These are phyloP conservation scores for Brachionus sp. DNA, from an alignment of 1,140 invertebrate species.

Conservation along the genomic window DNA sequence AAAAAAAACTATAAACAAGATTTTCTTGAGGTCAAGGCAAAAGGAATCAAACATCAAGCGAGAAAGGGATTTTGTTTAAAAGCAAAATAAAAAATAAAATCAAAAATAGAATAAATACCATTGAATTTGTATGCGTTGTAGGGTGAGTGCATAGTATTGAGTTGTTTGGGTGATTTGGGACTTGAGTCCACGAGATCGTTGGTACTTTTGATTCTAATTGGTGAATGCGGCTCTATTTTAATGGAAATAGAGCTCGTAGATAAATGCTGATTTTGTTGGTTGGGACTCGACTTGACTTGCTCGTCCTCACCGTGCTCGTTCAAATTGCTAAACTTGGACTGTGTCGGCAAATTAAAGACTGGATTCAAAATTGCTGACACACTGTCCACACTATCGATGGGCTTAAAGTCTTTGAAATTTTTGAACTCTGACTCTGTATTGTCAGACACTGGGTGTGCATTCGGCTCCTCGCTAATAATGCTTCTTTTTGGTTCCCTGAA, in stretches of 20 bases:
- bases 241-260: constrained; percentile 13
- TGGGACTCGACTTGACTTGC: background rate
- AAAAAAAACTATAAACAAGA: background rate
- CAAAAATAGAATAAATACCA: background rate
- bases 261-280: constrained; percentile 17
- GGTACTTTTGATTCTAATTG: constrained; percentile 6
- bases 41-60: background rate
- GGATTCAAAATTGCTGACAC: background rate
- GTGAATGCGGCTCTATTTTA: constrained; percentile 7
- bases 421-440: background rate
- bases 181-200: background rate
- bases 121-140: background rate
- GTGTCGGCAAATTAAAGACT: background rate
- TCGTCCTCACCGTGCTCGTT: background rate
- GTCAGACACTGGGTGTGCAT: background rate
- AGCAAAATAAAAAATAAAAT: background rate
- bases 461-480: background rate
- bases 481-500: constrained; percentile 21
- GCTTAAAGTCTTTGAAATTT: constrained; percentile 39
- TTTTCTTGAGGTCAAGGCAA: background rate
- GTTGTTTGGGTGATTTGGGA: background rate
- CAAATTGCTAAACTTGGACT: background rate
- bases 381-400: constrained; percentile 36
- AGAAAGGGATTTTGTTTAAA: constrained; percentile 29
- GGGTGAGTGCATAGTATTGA: background rate